A percentile compares a stretch with the other conserved stretches of the same genome.
These are phyloP conservation scores for Tiaroga cobitis DNA, from an alignment of 2,797 vertebrate species.

Conservation along the genomic window DNA sequence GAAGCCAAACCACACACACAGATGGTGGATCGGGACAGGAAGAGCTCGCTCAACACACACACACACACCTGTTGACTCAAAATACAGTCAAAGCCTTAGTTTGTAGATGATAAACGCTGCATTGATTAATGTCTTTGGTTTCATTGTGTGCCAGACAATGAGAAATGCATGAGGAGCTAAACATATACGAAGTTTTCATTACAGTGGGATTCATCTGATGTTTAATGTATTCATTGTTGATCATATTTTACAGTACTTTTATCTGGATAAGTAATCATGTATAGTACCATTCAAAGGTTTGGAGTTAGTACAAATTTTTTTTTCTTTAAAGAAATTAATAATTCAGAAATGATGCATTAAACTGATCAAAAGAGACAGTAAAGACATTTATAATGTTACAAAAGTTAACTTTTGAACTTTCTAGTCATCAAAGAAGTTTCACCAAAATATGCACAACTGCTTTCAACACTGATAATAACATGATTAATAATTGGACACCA, in stretches of 20 bases:
- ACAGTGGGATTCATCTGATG: background rate
- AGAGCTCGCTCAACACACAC: slow-evolving; percentile 14
- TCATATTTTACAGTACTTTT: background rate
- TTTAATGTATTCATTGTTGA: background rate
- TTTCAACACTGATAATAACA: background rate
- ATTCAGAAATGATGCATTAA: background rate
- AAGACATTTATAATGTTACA: background rate
- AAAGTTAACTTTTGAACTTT: background rate
- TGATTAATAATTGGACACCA: background rate
- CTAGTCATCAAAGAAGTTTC: background rate
- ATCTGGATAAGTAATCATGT: background rate
- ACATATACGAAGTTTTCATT: background rate
- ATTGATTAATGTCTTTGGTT: background rate
- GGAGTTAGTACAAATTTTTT: background rate
- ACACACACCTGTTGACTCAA: slow-evolving; percentile 38
- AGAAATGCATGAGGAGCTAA: background rate
- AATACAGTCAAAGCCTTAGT: background rate
- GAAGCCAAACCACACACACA: slow-evolving; percentile 49
- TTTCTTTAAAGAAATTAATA: background rate
- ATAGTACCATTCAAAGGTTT: background rate
- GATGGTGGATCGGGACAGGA: slow-evolving; percentile 45
- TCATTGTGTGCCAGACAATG: background rate
- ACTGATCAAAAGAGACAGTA: background rate
- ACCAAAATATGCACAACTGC: background rate
- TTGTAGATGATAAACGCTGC: background rate